These are phyloP conservation scores for Podotricha telesiphe DNA, from an alignment of 2,888 invertebrate species.

Conservation along the genomic window DNA sequence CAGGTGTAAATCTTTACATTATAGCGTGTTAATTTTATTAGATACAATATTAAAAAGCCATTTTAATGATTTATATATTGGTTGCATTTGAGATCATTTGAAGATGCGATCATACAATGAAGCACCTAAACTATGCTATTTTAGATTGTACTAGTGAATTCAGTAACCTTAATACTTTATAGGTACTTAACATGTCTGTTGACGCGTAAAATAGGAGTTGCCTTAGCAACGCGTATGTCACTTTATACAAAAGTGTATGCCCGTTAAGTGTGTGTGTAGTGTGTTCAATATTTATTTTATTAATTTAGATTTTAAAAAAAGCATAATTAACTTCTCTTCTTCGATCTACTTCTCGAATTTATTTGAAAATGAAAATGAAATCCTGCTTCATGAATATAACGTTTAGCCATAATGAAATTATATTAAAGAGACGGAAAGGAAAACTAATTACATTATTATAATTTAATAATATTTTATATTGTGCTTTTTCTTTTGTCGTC, in stretches of 20 bases:
- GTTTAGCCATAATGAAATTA: constrained; percentile 5
- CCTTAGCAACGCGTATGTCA: too few species aligned
- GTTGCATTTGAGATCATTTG: too few species aligned
- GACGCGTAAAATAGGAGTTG: too few species aligned
- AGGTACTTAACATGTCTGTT: too few species aligned
- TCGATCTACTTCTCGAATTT: not conserved
- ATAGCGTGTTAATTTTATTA: not conserved
- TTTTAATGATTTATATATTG: not conserved
- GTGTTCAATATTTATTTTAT: too few species aligned
- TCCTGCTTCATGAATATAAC: not conserved
- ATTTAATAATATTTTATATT: not conserved
- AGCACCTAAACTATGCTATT: too few species aligned
- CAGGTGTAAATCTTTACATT: not conserved
- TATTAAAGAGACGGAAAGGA: not conserved
- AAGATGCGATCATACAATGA: too few species aligned
- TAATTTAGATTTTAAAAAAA: not conserved
- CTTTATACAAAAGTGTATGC: too few species aligned
- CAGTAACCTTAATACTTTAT: too few species aligned
- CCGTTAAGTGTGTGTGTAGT: too few species aligned
- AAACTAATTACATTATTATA: not conserved
- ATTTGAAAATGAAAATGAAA: not conserved
- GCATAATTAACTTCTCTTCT: constrained; percentile 6
- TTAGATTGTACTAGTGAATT: too few species aligned
- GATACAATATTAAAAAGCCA: constrained; percentile 1
- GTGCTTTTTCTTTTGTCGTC: not conserved